phyloP scores from a whole-genome alignment of 1,140 invertebrate genomes.

The Camponotus pennsylvanicus region DNA sequence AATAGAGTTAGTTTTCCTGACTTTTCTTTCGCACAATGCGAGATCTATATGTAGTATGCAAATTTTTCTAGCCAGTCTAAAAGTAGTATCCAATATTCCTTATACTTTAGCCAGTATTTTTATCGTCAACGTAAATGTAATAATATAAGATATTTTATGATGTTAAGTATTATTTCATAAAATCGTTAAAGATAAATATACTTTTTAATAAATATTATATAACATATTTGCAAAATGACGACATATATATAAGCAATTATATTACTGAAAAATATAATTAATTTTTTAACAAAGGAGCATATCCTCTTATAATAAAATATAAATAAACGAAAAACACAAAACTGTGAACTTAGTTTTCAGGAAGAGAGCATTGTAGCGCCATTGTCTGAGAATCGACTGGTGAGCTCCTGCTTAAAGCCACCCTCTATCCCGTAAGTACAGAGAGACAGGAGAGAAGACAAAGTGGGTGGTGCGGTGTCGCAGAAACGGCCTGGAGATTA shows the following conservation, averaged over 20 bases:
- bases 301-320: neutral
- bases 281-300: neutral
- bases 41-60: neutral
- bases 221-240: too few relatives aligned
- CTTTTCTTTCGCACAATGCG: neutral
- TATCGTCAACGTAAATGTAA: neutral
- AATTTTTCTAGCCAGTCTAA: neutral
- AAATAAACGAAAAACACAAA: neutral
- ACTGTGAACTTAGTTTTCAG: conserved; percentile 8
- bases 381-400: conserved; percentile 65
- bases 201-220: too few relatives aligned
- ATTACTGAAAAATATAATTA: neutral
- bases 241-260: too few relatives aligned
- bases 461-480: conserved; percentile 77
- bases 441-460: conserved; percentile 75
- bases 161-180: too few relatives aligned
- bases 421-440: conserved; percentile 70
- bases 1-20: conserved; percentile 22
- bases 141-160: too few relatives aligned
- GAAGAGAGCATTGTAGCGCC: conserved; percentile 57
- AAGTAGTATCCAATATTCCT: too few relatives aligned
- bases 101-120: neutral
- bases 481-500: conserved; percentile 83
- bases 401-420: conserved; percentile 69
- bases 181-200: too few relatives aligned